Evolutionary conservation across 2,888 invertebrate genomes (phyloP).

Genomic region (Hyles lineata): DNA sequence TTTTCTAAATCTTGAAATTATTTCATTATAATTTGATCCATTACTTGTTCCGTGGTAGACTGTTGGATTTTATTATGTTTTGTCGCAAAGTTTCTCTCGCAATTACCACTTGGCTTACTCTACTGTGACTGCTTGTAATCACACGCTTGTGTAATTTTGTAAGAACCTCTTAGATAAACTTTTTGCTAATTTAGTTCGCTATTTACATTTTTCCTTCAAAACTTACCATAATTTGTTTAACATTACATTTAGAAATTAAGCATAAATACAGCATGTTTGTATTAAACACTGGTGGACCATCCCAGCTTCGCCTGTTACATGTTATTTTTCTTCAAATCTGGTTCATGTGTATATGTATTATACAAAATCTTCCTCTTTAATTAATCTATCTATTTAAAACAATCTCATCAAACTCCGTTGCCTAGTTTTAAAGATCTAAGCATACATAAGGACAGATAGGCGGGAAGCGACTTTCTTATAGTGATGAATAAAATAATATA

Average conservation of each 20-base stretch:
- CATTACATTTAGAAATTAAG: background rate
- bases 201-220: background rate
- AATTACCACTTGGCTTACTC: background rate
- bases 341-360: too few relatives aligned
- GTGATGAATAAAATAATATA: too few relatives aligned
- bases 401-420: too few relatives aligned
- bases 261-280: too few relatives aligned
- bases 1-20: background rate
- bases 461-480: too few relatives aligned
- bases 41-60: background rate
- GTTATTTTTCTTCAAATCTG: too few relatives aligned
- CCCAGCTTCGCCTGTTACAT: too few relatives aligned
- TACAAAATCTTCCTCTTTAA: too few relatives aligned
- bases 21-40: background rate
- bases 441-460: too few relatives aligned
- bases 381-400: too few relatives aligned
- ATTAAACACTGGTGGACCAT: too few relatives aligned
- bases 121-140: background rate
- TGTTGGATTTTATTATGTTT: background rate
- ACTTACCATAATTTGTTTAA: background rate
- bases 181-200: background rate
- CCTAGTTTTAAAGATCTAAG: too few relatives aligned
- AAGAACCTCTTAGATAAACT: background rate
- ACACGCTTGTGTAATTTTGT: background rate
- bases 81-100: background rate